Conservation (phyloP, 2,797 vertebrate genomes). For the Lerista edwardsae region DNA sequence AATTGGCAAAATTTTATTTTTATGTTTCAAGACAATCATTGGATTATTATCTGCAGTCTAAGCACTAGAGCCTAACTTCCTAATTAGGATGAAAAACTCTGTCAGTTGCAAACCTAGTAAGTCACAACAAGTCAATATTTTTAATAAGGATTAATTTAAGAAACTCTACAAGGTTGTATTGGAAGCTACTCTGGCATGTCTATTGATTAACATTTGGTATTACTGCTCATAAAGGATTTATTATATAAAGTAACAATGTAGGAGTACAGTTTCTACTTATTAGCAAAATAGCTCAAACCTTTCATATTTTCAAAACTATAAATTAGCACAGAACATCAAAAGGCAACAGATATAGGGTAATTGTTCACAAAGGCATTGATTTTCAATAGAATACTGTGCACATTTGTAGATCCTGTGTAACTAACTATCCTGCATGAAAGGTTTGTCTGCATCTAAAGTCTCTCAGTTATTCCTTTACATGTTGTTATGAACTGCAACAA, state of each 20-base stretch:
- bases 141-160: slow-evolving; percentile 91
- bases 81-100: slow-evolving; percentile 84
- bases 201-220: slow-evolving; percentile 95
- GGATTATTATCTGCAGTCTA: slow-evolving; percentile 80
- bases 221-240: slow-evolving; percentile 90
- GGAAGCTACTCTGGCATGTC: slow-evolving; percentile 87
- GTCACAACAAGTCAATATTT: slow-evolving; percentile 87
- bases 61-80: slow-evolving; percentile 78
- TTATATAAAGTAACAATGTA: slow-evolving; percentile 87
- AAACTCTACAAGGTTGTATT: slow-evolving; percentile 89
- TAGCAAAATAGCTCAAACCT: slow-evolving; percentile 40
- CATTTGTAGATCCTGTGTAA: not conserved
- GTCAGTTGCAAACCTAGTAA: slow-evolving; percentile 75
- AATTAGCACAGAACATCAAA: slow-evolving; percentile 3
- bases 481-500: not conserved
- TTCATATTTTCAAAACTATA: slow-evolving; percentile 33
- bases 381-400: not conserved
- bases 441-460: not conserved
- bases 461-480: not conserved
- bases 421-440: not conserved
- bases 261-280: slow-evolving; percentile 76
- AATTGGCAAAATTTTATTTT: slow-evolving; percentile 73
- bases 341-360: slow-evolving; percentile 13
- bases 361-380: not conserved
- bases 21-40: slow-evolving; percentile 81